Base-by-base conservation (phyloP, 2,797 vertebrate species). In the Crypturellus tataupa region DNA sequence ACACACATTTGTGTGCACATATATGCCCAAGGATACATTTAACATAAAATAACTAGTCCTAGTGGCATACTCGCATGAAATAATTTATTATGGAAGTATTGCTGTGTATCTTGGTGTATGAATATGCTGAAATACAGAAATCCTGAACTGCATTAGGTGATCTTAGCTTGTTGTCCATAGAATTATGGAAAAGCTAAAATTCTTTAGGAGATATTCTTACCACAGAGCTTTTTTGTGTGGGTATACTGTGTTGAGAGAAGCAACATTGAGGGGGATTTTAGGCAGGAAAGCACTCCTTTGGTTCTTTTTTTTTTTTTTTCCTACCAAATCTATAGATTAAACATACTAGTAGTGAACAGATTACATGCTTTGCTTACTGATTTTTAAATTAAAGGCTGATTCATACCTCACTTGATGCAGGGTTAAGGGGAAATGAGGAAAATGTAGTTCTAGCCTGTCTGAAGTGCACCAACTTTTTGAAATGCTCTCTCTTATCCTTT, bases 401-500 rank as follows among this genome's bases (percentile, higher is more conserved):
- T 72, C 14, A 8, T 42, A 0, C 33, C n/a, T 79, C 10, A 1
- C 23, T 80, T 64, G 29, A 25, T 12, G 64, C 7, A 1, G 9
- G 24, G 15, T n/a, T 9, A 16, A 2, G 42, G 10, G 25, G 21
- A 37, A 81, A 71, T 59, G 16, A 73, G 4, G 9, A 47, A 72
- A 55, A 73, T 31, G 29, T 29, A 7, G 12, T 63, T 81, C n/a
- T 68, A 60, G 44, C 24, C n/a, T 83, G 24, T 25, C 56, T 78
- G 58, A 67, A 85, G 53, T 27, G 8, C 10, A 55, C n/a, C 46
- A 31, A 31, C 35, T 46, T 92, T 63, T 92, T 96, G 67, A 91
- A 64, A 25, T 58, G 16, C 12, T 46, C 56, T 72, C 10, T 73
- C 93, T 83, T 85, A 25, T 95, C 49, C 19, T 94, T 37, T 83